A percentile compares a stretch with the other conserved stretches of the same genome.
Conservation (phyloP, 2,113 vertebrate genomes). For the Limnothrissa miodon region DNA sequence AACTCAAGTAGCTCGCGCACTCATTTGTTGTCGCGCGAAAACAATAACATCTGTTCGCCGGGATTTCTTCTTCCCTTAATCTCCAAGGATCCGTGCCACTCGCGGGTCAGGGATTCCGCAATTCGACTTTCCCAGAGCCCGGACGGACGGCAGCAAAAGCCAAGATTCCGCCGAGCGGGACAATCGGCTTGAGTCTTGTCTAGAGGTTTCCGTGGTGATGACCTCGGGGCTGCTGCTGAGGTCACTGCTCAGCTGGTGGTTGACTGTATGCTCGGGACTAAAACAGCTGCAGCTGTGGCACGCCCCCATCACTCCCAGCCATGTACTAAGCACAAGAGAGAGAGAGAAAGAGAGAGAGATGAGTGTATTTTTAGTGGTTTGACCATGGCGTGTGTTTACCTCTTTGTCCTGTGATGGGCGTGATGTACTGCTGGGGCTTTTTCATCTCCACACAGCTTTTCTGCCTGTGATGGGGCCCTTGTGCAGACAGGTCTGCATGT, state of each 20-base stretch:
- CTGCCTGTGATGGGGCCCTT: neutral
- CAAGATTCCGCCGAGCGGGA: neutral
- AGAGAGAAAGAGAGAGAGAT: conserved; percentile 15
- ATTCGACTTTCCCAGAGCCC: neutral
- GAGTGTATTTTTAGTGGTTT: conserved; percentile 43
- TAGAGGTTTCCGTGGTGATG: neutral
- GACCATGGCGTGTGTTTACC: conserved; percentile 42
- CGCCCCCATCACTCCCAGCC: neutral
- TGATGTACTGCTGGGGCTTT: neutral
- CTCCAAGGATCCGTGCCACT: neutral
- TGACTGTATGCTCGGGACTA: neutral
- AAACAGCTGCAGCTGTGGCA: neutral
- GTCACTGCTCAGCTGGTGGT: conserved; percentile 14
- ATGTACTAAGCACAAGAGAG: neutral
- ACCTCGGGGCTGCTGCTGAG: neutral
- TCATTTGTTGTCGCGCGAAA: neutral
- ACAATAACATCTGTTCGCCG: neutral
- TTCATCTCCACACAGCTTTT: neutral
- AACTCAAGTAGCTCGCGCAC: neutral
- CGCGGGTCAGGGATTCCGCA: neutral
- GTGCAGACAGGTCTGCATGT: neutral
- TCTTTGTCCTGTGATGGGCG: conserved; percentile 9
- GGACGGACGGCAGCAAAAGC: neutral
- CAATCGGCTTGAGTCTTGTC: conserved; percentile 9
- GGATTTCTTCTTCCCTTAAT: conserved; percentile 14